These are phyloP conservation scores for Urocynchramus pylzowi DNA, from an alignment of 2,113 vertebrate genomes.

Conservation along the genomic window DNA sequence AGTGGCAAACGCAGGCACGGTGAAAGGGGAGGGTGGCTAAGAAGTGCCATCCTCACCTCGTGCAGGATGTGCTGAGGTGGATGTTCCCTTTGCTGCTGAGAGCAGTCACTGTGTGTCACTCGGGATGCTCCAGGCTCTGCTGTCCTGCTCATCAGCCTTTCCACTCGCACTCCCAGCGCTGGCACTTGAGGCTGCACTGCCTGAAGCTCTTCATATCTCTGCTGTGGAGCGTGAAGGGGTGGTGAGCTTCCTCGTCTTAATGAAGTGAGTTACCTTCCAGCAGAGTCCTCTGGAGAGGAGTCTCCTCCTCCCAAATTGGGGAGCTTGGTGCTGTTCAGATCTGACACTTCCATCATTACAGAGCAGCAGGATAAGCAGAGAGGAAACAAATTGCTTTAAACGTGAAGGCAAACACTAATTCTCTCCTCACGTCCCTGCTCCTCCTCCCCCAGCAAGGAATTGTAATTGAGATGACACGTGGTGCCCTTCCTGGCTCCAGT, in stretches of 20 bases:
- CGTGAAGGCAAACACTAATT: background rate
- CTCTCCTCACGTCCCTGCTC: background rate
- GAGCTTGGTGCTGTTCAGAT: background rate
- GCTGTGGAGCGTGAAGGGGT: rapidly evolving
- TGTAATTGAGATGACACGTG: rapidly evolving
- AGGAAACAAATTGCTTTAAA: background rate
- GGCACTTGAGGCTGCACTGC: rapidly evolving
- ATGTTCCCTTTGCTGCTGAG: background rate
- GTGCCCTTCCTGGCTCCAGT: background rate
- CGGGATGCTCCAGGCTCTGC: background rate
- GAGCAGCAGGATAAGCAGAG: background rate
- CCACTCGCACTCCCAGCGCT: rapidly evolving
- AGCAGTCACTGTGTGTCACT: background rate
- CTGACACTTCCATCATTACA: background rate
- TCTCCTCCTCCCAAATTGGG: background rate
- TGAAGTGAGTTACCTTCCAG: background rate
- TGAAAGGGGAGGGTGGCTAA: background rate
- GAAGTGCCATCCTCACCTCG: rapidly evolving
- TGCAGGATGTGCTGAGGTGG: background rate
- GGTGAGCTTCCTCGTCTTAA: background rate
- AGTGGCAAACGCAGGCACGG: background rate
- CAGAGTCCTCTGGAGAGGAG: background rate
- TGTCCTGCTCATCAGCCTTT: background rate
- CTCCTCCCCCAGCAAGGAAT: background rate
- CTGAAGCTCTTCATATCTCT: background rate